Conservation (phyloP, 2,113 vertebrate genomes). For the Bufo bufo region DNA sequence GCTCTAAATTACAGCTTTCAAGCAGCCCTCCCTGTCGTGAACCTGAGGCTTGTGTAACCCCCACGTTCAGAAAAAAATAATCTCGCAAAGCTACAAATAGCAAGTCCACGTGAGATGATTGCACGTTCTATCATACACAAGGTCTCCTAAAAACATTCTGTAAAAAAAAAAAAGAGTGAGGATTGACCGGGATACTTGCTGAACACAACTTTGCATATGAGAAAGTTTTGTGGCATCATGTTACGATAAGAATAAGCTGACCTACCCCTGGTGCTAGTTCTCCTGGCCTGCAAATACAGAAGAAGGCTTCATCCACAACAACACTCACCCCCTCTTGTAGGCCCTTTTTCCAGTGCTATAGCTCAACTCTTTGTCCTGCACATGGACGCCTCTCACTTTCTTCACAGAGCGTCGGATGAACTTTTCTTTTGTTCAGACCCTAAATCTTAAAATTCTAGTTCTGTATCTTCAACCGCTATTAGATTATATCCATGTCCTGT, state of each 20-base stretch:
- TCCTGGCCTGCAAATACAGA: background rate
- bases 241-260: background rate
- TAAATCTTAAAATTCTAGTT: background rate
- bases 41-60: background rate
- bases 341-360: slow-evolving; percentile 10
- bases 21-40: background rate
- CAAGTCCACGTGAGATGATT: background rate
- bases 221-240: background rate
- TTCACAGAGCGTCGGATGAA: too few species aligned
- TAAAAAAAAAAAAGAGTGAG: too few species aligned
- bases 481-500: too few species aligned
- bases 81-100: background rate
- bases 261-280: background rate
- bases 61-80: background rate
- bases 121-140: background rate
- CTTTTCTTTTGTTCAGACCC: background rate
- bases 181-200: background rate
- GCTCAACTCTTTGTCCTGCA: background rate
- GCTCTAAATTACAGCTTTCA: background rate
- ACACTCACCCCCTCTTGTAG: background rate
- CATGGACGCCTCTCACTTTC: background rate
- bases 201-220: background rate
- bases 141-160: background rate
- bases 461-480: background rate
- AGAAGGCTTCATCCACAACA: background rate